Base-by-base conservation (phyloP, 2,888 invertebrate species). In the Priocnemis perturbator region DNA sequence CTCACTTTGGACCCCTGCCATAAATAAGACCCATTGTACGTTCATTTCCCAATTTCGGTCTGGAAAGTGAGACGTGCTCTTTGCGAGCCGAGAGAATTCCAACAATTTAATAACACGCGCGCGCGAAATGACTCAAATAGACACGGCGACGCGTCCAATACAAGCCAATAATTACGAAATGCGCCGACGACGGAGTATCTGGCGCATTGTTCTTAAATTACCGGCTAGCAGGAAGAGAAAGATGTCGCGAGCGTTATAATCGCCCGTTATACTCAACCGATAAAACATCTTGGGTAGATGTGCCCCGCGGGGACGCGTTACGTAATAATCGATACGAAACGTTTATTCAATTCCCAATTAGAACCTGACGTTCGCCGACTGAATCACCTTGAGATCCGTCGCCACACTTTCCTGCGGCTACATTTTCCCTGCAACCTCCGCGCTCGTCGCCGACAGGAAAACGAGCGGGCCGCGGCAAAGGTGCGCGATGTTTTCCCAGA, bases 131-230 rank as follows among this genome's bases (percentile, higher is more conserved):
- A 21, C 14, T n/a, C 45, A 19, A 47, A 59, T 45, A 59, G 48
- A 21, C 50, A n/a, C 20, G 50, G 50, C 20, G 50, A n/a, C 17
- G 20, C 17, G 50, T 50, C 19, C 55, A 15, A 48, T 23, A 23
- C 20, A n/a, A 15, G 56, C 47, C 20, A 21, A 26, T 26, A 50
- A 69, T 69, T 69, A 69, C 66, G 66, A 69, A 66, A 69, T 30
- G 21, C 14, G 23, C 15, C 53, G 20, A 30, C 69, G 53, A 17
- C 44, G 53, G 57, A 59, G 47, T 55, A 61, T 58, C 30, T 61
- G 47, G 21, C 55, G 45, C 60, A 70, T 70, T 70, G 64, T 67
- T 70, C 21, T 63, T 20, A 30, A 26, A 9, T 37, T 37, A 37
- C 37, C 37, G 11, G 2, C 7, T 37, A 37, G 14, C 37, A 37